Evolutionary conservation across 2,888 invertebrate species (phyloP).

Genomic region (Sphinx pinastri): DNA sequence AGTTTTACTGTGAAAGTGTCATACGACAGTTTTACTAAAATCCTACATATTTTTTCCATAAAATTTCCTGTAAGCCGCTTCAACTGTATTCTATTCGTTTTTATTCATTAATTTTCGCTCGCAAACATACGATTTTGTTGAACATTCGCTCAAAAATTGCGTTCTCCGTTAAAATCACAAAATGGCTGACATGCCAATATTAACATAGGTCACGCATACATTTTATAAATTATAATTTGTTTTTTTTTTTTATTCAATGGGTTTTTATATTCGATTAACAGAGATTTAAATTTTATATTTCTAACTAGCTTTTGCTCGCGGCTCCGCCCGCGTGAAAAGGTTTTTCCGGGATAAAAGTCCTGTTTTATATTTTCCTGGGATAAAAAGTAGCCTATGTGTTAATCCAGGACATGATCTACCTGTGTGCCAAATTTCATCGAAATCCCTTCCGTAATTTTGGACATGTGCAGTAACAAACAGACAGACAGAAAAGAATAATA

Average conservation of each 20-base stretch:
- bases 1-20: not conserved
- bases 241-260: not conserved
- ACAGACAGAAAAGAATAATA: too few relatives aligned
- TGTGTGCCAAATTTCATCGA: too few relatives aligned
- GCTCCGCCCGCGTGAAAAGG: too few relatives aligned
- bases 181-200: not conserved
- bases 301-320: not conserved
- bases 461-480: too few relatives aligned
- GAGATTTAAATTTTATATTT: not conserved
- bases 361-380: too few relatives aligned
- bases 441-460: too few relatives aligned
- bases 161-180: slow-evolving; percentile 14
- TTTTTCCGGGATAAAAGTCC: too few relatives aligned
- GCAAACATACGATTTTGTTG: not conserved
- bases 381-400: too few relatives aligned
- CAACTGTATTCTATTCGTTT: not conserved
- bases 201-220: not conserved
- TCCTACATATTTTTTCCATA: not conserved
- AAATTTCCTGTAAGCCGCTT: not conserved
- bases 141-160: slow-evolving; percentile 5
- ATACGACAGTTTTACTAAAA: too few relatives aligned
- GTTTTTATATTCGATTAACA: not conserved
- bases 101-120: slow-evolving; percentile 5
- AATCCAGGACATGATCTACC: too few relatives aligned
- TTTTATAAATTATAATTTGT: not conserved